These are phyloP conservation scores for Ammodramus savannarum DNA, from an alignment of 2,113 vertebrate species.

Conservation along the genomic window DNA sequence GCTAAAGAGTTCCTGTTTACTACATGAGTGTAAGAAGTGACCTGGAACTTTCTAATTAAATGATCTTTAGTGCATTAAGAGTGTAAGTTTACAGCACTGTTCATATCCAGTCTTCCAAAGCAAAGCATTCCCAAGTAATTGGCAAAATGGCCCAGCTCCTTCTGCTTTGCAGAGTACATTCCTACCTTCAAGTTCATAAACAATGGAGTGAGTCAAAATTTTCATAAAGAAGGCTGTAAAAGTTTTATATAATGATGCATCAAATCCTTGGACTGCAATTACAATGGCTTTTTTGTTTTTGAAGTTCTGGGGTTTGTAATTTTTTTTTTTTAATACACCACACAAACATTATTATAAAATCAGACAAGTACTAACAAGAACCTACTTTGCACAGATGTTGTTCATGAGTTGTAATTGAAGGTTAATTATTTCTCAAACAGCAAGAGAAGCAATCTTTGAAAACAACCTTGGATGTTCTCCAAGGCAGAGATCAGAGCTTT, in stretches of 20 bases:
- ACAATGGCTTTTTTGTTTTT: not conserved
- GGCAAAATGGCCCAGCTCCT: not conserved
- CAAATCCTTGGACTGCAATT: not conserved
- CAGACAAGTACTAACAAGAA: conserved; percentile 10
- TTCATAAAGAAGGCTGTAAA: not conserved
- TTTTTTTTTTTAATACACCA: not conserved
- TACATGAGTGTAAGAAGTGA: not conserved
- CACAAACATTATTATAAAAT: not conserved
- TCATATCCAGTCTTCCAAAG: not conserved
- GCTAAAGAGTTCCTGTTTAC: not conserved
- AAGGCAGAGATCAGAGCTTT: not conserved
- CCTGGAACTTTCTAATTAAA: not conserved
- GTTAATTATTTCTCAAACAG: not conserved
- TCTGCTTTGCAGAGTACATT: not conserved
- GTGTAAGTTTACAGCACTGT: not conserved
- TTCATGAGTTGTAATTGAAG: not conserved
- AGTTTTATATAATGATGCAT: not conserved
- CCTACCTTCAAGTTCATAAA: not conserved
- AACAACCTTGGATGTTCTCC: not conserved
- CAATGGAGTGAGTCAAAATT: not conserved
- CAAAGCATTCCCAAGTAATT: not conserved
- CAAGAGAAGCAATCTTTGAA: not conserved
- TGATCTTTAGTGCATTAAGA: not conserved
- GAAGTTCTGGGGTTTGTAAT: not conserved
- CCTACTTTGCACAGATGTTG: not conserved